Evolutionary conservation across 1,140 invertebrate genomes (phyloP), one percentile per base, ranked within the genome.

Genomic region (Zaprionus tsacasi): DNA sequence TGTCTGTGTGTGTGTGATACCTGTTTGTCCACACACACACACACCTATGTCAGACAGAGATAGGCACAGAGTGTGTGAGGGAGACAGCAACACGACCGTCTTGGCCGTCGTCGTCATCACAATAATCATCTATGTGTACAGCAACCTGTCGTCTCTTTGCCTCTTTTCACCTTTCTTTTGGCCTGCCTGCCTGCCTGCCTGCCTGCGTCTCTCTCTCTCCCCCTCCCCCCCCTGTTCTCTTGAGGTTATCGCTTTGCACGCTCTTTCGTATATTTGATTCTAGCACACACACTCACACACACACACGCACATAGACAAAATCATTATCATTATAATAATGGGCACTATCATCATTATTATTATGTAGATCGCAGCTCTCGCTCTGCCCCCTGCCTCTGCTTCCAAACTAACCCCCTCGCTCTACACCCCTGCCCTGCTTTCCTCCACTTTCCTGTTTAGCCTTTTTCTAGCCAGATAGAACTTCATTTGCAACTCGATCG

Each of bases 151-250:
- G 70, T 64, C 43, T 70, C 72, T 75, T 76, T 79, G 83, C 76
- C 76, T 86, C 83, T 88, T 88, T 86, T 86, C 82, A 82, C 82
- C 79, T 86, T 88, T 82, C 76, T 77, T 87, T 81, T 61, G 48
- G 13, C 56, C 48, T 61, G 57, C 48, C 67, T 48, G 52, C 27
- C 5, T 45, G 45, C 45, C 45, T 50, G 45, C 45, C 45, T 50
- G 45, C 43, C 38, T 64, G 60, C 33, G 17, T 33, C 25, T 43
- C 21, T 21, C 30, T 35, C 33, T 30, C 3, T 30, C 3, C 4
- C 27, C 4, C 27, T 3, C 27, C 6, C 27, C 1, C n/a, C 21
- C 21, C 21, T 21, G 21, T 21, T 21, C 21, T 52, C 52, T 60
- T 38, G 65, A 15, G 50, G 40, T 25, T 78, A 81, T 70, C 58